Conservation (phyloP, 2,113 vertebrate species). For the Eulacestoma nigropectus region DNA sequence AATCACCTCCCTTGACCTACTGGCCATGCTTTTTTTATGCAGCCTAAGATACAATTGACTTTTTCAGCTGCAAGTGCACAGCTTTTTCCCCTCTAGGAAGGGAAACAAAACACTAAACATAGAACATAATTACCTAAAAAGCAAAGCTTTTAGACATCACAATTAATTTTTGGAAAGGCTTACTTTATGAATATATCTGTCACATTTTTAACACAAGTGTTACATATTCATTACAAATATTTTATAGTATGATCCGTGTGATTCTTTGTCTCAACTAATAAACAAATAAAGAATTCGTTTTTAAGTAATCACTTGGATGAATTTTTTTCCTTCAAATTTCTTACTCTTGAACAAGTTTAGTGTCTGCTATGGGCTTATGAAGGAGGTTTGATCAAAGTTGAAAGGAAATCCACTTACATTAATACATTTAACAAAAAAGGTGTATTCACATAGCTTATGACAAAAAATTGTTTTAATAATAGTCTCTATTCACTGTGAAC, state of each 20-base stretch:
- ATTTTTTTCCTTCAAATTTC: background rate
- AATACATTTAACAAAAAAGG: background rate
- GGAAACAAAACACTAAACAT: background rate
- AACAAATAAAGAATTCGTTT: background rate
- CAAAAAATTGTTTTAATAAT: background rate
- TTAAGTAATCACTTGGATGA: background rate
- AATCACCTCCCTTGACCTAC: fast-evolving
- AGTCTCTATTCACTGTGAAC: background rate
- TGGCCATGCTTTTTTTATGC: background rate
- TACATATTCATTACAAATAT: background rate
- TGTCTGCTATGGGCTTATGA: background rate
- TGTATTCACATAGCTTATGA: background rate
- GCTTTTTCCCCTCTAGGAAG: background rate
- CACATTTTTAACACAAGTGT: background rate
- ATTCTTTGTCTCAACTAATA: background rate
- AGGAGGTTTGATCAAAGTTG: background rate
- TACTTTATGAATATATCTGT: background rate
- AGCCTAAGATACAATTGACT: fast-evolving
- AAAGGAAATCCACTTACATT: background rate
- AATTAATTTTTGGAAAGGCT: background rate
- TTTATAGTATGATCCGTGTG: background rate
- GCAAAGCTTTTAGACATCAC: background rate
- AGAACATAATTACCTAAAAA: background rate
- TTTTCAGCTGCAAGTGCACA: background rate
- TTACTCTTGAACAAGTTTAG: background rate